Evolutionary conservation across 2,797 vertebrate species (phyloP).

Genomic region (Nyctalus aviator): DNA sequence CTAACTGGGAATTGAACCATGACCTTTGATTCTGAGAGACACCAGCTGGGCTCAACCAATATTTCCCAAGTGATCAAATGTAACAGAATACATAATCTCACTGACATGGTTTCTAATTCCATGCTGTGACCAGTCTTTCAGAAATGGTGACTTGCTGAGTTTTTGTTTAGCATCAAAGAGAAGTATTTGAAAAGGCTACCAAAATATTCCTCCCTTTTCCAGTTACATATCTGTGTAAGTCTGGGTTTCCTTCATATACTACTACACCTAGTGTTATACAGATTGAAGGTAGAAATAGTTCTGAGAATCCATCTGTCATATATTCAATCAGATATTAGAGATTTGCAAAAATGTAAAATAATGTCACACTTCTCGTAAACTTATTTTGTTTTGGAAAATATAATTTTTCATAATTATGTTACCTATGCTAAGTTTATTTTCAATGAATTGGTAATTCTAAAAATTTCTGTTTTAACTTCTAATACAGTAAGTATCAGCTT

Average conservation of each 20-base stretch:
- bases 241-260: neutral
- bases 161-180: neutral
- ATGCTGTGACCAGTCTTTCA: neutral
- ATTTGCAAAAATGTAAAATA: neutral
- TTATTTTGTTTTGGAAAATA: neutral
- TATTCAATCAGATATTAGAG: neutral
- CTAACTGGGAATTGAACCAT: no score
- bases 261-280: neutral
- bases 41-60: neutral
- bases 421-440: conserved; percentile 4
- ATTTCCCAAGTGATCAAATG: neutral
- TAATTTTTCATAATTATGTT: conserved; percentile 34
- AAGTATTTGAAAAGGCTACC: neutral
- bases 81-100: neutral
- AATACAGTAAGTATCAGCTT: neutral
- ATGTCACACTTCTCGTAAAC: neutral
- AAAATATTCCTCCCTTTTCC: conserved; percentile 29
- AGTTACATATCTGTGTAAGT: neutral
- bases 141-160: conserved; percentile 15
- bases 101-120: neutral
- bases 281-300: neutral
- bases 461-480: conserved; percentile 11
- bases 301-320: neutral
- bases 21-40: no score
- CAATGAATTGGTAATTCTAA: conserved; percentile 12